These are phyloP conservation scores for Tenthredo livida DNA, from an alignment of 2,888 invertebrate species.

Conservation along the genomic window DNA sequence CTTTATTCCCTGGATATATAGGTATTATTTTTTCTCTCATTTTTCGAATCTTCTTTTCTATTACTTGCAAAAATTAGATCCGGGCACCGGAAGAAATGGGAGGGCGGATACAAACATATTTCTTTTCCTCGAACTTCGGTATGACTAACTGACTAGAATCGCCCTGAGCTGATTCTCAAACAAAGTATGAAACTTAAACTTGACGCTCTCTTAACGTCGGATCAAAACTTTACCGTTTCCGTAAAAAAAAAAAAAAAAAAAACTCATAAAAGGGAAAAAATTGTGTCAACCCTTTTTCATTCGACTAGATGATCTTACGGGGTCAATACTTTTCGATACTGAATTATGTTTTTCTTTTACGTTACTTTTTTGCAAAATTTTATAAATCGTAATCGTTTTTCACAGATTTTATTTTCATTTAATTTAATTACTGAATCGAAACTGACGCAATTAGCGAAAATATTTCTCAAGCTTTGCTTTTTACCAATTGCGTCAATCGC, in stretches of 20 bases:
- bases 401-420: neutral
- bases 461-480: neutral
- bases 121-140: neutral
- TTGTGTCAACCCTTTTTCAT: neutral
- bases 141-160: neutral
- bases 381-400: neutral
- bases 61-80: constrained; percentile 16
- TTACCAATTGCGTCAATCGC: constrained; percentile 12
- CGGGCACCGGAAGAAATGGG: constrained; percentile 42
- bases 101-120: constrained; percentile 17
- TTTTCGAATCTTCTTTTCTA: neutral
- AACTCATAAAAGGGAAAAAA: neutral
- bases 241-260: neutral
- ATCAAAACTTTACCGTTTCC: neutral
- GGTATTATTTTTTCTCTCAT: neutral
- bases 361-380: neutral
- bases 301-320: neutral
- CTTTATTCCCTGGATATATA: neutral
- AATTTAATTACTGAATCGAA: neutral
- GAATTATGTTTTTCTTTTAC: neutral
- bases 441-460: neutral
- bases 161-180: neutral
- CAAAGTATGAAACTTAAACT: neutral
- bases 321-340: neutral
- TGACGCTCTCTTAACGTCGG: neutral